Conservation (phyloP, 1,140 invertebrate species). For the Colletes gigas region DNA sequence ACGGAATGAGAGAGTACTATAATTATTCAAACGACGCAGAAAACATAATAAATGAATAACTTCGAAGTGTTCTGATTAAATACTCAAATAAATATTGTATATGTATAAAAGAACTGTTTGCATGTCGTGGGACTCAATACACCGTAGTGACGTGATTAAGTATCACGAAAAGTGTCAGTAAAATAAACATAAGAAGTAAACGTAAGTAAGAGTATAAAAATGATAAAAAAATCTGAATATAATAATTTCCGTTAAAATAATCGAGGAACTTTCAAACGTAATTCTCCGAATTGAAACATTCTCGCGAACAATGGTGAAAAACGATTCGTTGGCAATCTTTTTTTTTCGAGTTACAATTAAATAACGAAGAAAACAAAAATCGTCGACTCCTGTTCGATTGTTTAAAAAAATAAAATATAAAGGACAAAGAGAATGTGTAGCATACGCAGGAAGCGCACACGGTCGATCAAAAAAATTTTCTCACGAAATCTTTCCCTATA, state of each 20-base stretch:
- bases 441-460: background rate
- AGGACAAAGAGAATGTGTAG: background rate
- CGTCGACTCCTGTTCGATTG: conserved; percentile 16
- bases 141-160: conserved; percentile 46
- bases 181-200: background rate
- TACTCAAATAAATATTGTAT: conserved; percentile 58
- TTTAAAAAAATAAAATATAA: too few species aligned
- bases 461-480: conserved; percentile 10
- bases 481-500: conserved; percentile 1
- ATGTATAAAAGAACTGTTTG: conserved; percentile 51
- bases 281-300: background rate
- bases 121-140: conserved; percentile 56
- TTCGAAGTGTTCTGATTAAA: conserved; percentile 63
- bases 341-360: background rate
- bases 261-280: background rate
- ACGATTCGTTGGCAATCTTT: background rate
- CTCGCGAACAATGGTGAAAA: background rate
- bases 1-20: conserved; percentile 45
- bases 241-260: background rate
- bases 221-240: background rate
- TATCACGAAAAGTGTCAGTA: conserved; percentile 30
- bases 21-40: conserved; percentile 44
- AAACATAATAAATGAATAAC: conserved; percentile 56
- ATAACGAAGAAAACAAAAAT: background rate
- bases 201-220: background rate